A percentile compares a stretch with the other conserved stretches of the same genome.
phyloP scores from a whole-genome alignment of 2,888 invertebrate genomes.

The Thecophora atra region DNA sequence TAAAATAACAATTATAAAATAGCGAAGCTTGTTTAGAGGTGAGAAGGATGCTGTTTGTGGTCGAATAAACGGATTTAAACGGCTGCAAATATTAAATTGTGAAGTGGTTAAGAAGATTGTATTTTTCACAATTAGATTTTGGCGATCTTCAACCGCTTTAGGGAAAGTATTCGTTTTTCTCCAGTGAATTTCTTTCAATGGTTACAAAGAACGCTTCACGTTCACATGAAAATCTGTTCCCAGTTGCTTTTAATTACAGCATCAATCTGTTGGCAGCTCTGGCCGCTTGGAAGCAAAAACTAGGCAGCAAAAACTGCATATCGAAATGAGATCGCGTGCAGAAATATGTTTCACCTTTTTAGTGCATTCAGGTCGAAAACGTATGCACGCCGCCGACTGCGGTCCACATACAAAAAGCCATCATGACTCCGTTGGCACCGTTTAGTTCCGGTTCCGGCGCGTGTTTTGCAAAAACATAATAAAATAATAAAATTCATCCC shows the following conservation, averaged over 20 bases:
- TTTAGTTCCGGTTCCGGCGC: constrained; percentile 51
- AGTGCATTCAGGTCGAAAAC: constrained; percentile 55
- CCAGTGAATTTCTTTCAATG: no score
- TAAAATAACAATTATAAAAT: no score
- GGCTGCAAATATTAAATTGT: no score
- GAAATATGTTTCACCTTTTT: constrained; percentile 65
- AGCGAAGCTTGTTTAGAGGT: no score
- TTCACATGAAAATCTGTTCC: constrained; percentile 35
- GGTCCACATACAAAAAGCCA: neutral
- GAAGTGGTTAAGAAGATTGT: no score
- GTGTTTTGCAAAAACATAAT: constrained; percentile 35
- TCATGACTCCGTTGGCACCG: constrained; percentile 44
- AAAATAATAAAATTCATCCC: constrained; percentile 35
- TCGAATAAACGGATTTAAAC: no score
- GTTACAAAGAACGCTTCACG: neutral
- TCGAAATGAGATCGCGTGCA: constrained; percentile 51
- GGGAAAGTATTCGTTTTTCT: no score
- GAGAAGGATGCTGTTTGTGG: no score
- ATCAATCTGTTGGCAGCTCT: constrained; percentile 38
- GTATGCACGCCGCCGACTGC: constrained; percentile 48
- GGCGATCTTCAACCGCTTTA: no score
- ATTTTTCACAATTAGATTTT: no score
- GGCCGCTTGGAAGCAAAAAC: constrained; percentile 30
- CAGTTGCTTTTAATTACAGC: constrained; percentile 18
- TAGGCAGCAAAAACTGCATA: constrained; percentile 35